A percentile compares a stretch with the other conserved stretches of the same genome.
These are phyloP conservation scores for Hesperia comma DNA, from an alignment of 2,888 invertebrate genomes.

Conservation along the genomic window DNA sequence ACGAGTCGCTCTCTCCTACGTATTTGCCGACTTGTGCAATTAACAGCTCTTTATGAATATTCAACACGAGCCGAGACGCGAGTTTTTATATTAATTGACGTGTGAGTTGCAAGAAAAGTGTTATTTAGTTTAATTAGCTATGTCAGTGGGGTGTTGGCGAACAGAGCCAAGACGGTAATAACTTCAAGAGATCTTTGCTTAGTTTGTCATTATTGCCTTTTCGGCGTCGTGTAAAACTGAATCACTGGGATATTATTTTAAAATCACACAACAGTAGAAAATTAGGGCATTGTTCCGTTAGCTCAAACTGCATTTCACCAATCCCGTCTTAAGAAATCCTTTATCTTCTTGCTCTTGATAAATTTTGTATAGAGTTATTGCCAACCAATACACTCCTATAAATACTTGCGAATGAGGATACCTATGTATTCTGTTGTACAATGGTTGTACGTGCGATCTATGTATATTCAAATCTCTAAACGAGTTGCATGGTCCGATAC, in stretches of 20 bases:
- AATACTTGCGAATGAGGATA: no score
- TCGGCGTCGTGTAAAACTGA: no score
- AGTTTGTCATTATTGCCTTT: no score
- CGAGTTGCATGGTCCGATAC: slow-evolving; percentile 45
- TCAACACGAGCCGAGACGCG: slow-evolving; percentile 70
- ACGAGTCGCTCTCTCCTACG: slow-evolving; percentile 72
- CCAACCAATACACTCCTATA: neutral
- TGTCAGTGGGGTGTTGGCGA: neutral
- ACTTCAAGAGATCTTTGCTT: no score
- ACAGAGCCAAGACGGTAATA: no score
- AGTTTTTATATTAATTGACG: slow-evolving; percentile 79
- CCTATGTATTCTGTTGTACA: neutral
- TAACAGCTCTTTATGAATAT: slow-evolving; percentile 83
- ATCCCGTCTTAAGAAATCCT: no score
- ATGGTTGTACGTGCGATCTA: slow-evolving; percentile 31
- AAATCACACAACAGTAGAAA: no score
- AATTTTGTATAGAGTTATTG: no score
- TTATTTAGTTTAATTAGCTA: slow-evolving; percentile 17
- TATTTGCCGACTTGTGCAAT: slow-evolving; percentile 83
- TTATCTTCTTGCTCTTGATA: no score
- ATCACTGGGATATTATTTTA: no score
- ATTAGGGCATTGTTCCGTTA: no score
- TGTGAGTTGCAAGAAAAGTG: slow-evolving; percentile 61
- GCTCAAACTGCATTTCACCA: no score
- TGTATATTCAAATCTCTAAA: slow-evolving; percentile 38